Conservation (phyloP, 92 coral and sea anemone genomes). For the Porites evermanni region DNA sequence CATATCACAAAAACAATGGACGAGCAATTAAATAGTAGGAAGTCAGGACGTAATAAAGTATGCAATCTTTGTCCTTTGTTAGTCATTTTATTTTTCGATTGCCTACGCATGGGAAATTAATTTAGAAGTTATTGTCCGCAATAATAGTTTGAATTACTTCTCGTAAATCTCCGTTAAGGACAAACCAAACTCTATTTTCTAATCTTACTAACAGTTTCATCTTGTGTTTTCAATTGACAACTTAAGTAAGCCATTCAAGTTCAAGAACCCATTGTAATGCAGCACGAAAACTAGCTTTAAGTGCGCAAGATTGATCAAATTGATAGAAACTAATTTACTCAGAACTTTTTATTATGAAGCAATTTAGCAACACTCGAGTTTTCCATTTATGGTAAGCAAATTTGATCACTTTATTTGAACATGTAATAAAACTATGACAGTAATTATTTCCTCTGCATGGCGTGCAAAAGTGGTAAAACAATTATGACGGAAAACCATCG, state of each 20-base stretch:
- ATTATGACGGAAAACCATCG: neutral
- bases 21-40: constrained; percentile 22
- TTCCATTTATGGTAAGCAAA: constrained; percentile 11
- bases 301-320: neutral
- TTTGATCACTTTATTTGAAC: constrained; percentile 10
- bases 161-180: neutral
- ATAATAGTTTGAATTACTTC: neutral
- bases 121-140: neutral
- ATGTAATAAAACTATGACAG: neutral
- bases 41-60: neutral
- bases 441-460: constrained; percentile 9
- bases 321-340: neutral
- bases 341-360: neutral
- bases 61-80: neutral
- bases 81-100: constrained; percentile 8
- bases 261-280: neutral
- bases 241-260: neutral
- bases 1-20: constrained; percentile 8
- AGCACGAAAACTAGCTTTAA: constrained; percentile 3
- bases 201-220: neutral
- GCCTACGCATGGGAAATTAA: constrained; percentile 3
- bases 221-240: neutral
- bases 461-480: neutral
- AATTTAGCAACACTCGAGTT: neutral
- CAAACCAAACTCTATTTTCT: neutral